Evolutionary conservation across 2,888 invertebrate species (phyloP).

Genomic region (Drosophila atripex): DNA sequence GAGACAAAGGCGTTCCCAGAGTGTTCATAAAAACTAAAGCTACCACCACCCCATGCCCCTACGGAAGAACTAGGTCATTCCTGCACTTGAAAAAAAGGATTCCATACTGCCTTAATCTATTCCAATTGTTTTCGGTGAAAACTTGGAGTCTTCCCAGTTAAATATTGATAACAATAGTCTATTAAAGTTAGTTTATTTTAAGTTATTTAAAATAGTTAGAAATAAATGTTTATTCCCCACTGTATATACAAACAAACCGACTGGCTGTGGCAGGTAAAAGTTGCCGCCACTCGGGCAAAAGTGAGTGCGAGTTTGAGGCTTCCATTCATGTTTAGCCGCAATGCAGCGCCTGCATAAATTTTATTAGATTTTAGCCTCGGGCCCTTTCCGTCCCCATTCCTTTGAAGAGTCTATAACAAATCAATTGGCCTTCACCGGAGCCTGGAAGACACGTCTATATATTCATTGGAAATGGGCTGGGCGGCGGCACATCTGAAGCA

Average conservation of each 20-base stretch:
- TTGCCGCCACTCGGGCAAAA: conserved; percentile 49
- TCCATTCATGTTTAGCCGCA: conserved; percentile 69
- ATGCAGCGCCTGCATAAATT: conserved; percentile 77
- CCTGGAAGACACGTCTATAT: conserved; percentile 5
- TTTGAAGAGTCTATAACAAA: conserved; percentile 57
- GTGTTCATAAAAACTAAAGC: conserved; percentile 70
- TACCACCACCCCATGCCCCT: conserved; percentile 44
- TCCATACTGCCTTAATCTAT: background rate
- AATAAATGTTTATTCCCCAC: background rate
- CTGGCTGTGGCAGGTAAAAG: conserved; percentile 67
- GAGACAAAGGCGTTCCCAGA: conserved; percentile 69
- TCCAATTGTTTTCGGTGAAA: background rate
- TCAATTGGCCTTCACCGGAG: conserved; percentile 65
- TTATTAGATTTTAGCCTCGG: conserved; percentile 73
- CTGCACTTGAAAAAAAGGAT: conserved; percentile 20
- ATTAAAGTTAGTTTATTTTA: no score
- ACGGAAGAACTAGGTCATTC: conserved; percentile 59
- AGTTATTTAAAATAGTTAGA: rapidly evolving
- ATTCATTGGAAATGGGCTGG: conserved; percentile 13
- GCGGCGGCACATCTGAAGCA: conserved; percentile 22
- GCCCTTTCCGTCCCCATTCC: conserved; percentile 21
- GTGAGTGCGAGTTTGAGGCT: conserved; percentile 48
- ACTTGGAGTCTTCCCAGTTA: background rate
- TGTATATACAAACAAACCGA: conserved; percentile 46
- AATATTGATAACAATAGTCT: no score